Conservation (phyloP, 1,140 invertebrate species). For the Microplitis demolitor region DNA sequence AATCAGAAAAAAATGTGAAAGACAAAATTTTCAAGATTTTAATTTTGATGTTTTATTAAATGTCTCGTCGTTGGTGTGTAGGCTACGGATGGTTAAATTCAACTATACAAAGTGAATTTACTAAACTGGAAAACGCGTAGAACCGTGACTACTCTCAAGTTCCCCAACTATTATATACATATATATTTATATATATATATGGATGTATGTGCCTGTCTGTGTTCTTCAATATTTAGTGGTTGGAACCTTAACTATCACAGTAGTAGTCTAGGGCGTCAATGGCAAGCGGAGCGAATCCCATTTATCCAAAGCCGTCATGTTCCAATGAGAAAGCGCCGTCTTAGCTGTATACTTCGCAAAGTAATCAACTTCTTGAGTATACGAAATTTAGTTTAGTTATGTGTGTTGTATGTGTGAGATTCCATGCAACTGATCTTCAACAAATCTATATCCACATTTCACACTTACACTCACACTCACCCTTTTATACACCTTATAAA, state of each 20-base stretch:
- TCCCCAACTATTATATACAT: neutral
- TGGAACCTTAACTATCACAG: no score
- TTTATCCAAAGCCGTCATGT: neutral
- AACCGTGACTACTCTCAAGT: neutral
- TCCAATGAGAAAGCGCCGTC: constrained; percentile 1
- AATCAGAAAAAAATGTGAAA: no score
- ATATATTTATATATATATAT: neutral
- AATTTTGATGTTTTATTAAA: neutral
- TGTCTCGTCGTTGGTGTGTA: neutral
- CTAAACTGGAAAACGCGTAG: neutral
- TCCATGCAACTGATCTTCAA: constrained; percentile 22
- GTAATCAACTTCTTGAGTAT: neutral
- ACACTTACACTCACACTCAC: no score
- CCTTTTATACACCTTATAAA: no score
- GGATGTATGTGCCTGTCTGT: neutral
- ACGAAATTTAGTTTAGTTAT: neutral
- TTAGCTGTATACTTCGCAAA: neutral
- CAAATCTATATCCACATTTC: neutral
- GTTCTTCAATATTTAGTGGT: neutral
- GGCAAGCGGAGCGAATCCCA: neutral
- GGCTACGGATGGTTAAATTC: neutral
- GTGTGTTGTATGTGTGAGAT: constrained; percentile 28
- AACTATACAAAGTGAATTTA: neutral
- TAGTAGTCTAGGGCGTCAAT: neutral
- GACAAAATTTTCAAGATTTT: no score